phyloP scores from a whole-genome alignment of 1,140 invertebrate species.

The Tigriopus japonicus region DNA sequence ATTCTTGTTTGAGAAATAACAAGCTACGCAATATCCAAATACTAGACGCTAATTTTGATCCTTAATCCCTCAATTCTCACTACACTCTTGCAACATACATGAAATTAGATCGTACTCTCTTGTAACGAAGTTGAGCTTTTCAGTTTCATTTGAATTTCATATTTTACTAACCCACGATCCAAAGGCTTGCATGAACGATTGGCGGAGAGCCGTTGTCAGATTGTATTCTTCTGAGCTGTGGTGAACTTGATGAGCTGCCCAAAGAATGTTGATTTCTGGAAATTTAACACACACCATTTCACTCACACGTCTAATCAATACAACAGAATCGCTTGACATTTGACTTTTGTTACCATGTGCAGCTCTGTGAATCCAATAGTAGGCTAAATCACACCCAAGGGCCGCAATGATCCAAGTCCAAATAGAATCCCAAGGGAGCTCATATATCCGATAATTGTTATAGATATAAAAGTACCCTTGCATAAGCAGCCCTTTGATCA shows the following conservation, averaged over 20 bases:
- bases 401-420: constrained; percentile 29
- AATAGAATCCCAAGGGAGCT: constrained; percentile 11
- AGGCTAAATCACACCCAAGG: constrained; percentile 61
- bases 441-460: constrained; percentile 4
- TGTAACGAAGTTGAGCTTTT: too few relatives aligned
- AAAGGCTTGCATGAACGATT: constrained; percentile 49
- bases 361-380: constrained; percentile 77
- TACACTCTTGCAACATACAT: too few relatives aligned
- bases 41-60: too few relatives aligned
- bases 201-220: constrained; percentile 61
- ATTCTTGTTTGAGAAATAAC: too few relatives aligned
- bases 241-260: constrained; percentile 87
- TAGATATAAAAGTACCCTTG: constrained; percentile 6
- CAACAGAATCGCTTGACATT: too few relatives aligned
- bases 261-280: constrained; percentile 63
- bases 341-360: constrained; percentile 27
- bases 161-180: neutral
- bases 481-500: too few relatives aligned
- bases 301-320: too few relatives aligned
- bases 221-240: constrained; percentile 92
- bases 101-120: too few relatives aligned
- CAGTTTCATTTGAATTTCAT: neutral
- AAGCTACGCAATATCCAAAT: too few relatives aligned
- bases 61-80: too few relatives aligned
- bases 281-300: too few relatives aligned